phyloP scores from a whole-genome alignment of 2,113 vertebrate species.

The Ophiodon elongatus region DNA sequence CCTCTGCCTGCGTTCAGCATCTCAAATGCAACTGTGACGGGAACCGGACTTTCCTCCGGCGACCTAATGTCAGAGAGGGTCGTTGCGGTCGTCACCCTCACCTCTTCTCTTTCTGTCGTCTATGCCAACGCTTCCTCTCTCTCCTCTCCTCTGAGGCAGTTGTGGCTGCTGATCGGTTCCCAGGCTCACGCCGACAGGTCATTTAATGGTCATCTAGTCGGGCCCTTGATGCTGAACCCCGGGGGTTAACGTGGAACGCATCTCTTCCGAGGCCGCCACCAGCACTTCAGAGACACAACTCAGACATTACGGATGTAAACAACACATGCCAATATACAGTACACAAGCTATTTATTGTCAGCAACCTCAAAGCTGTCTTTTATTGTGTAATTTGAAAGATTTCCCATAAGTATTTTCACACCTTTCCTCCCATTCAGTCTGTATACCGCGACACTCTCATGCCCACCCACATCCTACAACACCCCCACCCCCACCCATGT shows the following conservation, averaged over 20 bases:
- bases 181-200: constrained; percentile 72
- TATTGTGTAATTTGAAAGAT: constrained; percentile 13
- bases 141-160: constrained; percentile 19
- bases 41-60: constrained; percentile 31
- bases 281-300: neutral
- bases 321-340: neutral
- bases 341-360: constrained; percentile 2
- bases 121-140: constrained; percentile 30
- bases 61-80: constrained; percentile 35
- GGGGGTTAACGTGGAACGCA: constrained; percentile 74
- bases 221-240: constrained; percentile 65
- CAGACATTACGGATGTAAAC: constrained; percentile 8
- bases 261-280: constrained; percentile 49
- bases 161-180: constrained; percentile 55
- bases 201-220: constrained; percentile 65
- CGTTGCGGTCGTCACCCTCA: constrained; percentile 28
- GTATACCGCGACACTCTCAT: constrained; percentile 2
- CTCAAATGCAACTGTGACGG: constrained; percentile 42
- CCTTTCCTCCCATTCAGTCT: constrained; percentile 19
- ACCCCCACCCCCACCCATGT: neutral
- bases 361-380: neutral
- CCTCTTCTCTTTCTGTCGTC: constrained; percentile 14
- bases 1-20: constrained; percentile 20
- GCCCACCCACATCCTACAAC: constrained; percentile 63
- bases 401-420: constrained; percentile 4